These are phyloP conservation scores for Venusia cambrica DNA, from an alignment of 2,888 invertebrate species.

Conservation along the genomic window DNA sequence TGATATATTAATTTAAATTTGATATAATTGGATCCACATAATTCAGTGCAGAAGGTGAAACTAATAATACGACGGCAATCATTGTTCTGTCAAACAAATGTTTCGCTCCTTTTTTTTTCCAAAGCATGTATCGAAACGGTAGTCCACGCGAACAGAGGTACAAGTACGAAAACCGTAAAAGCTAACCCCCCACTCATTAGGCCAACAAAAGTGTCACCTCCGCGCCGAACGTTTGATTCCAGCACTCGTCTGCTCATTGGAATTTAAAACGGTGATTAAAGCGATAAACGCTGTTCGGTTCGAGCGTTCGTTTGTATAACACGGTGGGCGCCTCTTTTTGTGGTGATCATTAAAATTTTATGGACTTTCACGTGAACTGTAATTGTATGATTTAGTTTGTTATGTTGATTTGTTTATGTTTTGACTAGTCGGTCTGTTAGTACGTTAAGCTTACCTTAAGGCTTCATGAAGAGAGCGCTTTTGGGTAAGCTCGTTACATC, in stretches of 20 bases:
- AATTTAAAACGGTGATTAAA: constrained; percentile 27
- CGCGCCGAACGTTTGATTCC: constrained; percentile 31
- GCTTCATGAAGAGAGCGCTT: too few species aligned
- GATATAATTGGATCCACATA: too few species aligned
- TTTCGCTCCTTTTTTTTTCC: too few species aligned
- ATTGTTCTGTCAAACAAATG: too few species aligned
- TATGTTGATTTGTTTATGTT: too few species aligned
- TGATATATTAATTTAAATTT: too few species aligned
- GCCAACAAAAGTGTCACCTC: constrained; percentile 27
- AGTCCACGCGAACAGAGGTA: constrained; percentile 8
- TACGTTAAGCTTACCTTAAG: too few species aligned
- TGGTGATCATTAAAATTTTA: constrained; percentile 24
- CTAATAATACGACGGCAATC: too few species aligned
- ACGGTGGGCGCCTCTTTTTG: constrained; percentile 17
- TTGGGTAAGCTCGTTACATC: too few species aligned
- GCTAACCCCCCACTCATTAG: constrained; percentile 30
- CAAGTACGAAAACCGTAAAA: constrained; percentile 21
- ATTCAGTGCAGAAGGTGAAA: too few species aligned
- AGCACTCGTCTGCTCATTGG: constrained; percentile 27
- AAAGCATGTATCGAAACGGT: too few species aligned
- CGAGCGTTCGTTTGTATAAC: constrained; percentile 20
- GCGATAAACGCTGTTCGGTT: constrained; percentile 21
- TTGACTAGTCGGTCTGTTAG: too few species aligned
- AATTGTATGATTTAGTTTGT: constrained; percentile 12
- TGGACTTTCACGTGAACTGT: constrained; percentile 17